Evolutionary conservation across 2,797 vertebrate genomes (phyloP).

Genomic region (Nasua narica): DNA sequence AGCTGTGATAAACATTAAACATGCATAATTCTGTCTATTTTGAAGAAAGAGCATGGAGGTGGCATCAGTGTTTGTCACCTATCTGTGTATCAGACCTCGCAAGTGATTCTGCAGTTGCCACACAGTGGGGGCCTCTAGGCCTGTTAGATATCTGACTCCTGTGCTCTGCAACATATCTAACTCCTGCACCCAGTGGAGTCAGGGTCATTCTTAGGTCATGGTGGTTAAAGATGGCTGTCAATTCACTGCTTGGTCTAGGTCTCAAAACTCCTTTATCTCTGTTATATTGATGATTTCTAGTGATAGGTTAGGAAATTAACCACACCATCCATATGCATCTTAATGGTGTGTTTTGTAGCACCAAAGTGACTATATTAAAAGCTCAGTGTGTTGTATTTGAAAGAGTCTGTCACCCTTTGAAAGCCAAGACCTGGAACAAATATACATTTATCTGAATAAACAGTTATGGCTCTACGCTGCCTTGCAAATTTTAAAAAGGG

Average conservation of each 20-base stretch:
- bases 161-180: conserved; percentile 78
- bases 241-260: conserved; percentile 76
- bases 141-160: conserved; percentile 83
- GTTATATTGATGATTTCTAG: conserved; percentile 81
- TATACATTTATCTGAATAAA: conserved; percentile 63
- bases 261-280: conserved; percentile 84
- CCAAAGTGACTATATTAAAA: conserved; percentile 55
- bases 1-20: conserved; percentile 7
- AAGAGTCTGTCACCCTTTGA: conserved; percentile 46
- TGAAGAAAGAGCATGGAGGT: not conserved
- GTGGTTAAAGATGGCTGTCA: conserved; percentile 87
- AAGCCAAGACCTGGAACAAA: conserved; percentile 75
- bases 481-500: conserved; percentile 70
- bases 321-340: conserved; percentile 45
- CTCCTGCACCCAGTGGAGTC: conserved; percentile 84
- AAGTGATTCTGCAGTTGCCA: conserved; percentile 80
- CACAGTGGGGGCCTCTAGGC: conserved; percentile 79
- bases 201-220: conserved; percentile 86
- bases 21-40: not conserved
- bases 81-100: conserved; percentile 71
- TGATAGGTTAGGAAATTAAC: conserved; percentile 71
- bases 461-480: conserved; percentile 53
- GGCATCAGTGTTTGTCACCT: conserved; percentile 71
- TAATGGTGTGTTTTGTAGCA: conserved; percentile 50
- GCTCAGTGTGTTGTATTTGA: conserved; percentile 33